Percentiles rank a stretch among this genome's conserved stretches.
Evolutionary conservation across 1,140 invertebrate species (phyloP).

Genomic region (Macrotrachela quadricornifera): DNA sequence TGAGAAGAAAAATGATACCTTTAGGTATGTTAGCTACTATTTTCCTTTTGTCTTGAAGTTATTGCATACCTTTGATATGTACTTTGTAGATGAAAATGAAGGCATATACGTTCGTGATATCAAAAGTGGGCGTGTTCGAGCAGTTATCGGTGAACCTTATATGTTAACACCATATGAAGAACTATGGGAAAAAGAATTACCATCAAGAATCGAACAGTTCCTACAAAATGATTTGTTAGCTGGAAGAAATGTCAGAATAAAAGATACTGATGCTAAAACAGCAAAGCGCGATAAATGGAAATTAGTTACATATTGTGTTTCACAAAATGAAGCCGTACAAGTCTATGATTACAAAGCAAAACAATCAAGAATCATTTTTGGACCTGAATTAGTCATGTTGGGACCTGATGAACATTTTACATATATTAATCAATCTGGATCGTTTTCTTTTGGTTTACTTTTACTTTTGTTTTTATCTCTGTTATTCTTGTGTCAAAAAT

Average conservation of each 20-base stretch:
- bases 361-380: slow-evolving; percentile 24
- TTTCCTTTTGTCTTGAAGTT: too few relatives aligned
- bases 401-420: slow-evolving; percentile 26
- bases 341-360: slow-evolving; percentile 23
- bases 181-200: slow-evolving; percentile 33
- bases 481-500: too few relatives aligned
- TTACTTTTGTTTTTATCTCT: too few relatives aligned
- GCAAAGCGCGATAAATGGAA: slow-evolving; percentile 14
- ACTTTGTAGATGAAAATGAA: slow-evolving; percentile 33
- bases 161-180: slow-evolving; percentile 37
- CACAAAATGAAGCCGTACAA: slow-evolving; percentile 24
- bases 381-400: slow-evolving; percentile 23
- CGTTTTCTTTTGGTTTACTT: too few relatives aligned
- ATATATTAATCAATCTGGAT: slow-evolving; percentile 21
- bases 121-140: slow-evolving; percentile 31
- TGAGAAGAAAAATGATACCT: slow-evolving; percentile 31
- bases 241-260: neutral
- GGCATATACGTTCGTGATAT: slow-evolving; percentile 37
- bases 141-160: slow-evolving; percentile 35
- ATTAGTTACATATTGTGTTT: slow-evolving; percentile 20
- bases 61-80: too few relatives aligned
- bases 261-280: neutral
- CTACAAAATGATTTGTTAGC: neutral
- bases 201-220: slow-evolving; percentile 21
- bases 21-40: slow-evolving; percentile 13